Evolutionary conservation across 2,113 vertebrate species (phyloP).

Genomic region (Oreochromis tanganicae): DNA sequence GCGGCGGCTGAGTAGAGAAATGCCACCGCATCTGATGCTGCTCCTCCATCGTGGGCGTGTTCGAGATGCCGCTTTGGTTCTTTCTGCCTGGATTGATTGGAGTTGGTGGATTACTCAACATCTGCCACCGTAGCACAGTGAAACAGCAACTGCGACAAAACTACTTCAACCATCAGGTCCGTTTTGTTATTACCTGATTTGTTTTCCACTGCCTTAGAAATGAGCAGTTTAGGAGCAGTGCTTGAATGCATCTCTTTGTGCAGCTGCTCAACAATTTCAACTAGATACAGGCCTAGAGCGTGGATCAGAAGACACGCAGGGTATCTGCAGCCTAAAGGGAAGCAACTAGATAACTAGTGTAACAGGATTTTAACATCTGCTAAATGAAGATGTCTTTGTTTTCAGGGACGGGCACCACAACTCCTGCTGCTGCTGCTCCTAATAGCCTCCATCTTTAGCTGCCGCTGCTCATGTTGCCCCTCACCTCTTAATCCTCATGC

Average conservation of each 20-base stretch:
- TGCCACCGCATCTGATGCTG: neutral
- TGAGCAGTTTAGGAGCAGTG: neutral
- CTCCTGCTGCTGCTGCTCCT: neutral
- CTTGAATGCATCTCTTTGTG: neutral
- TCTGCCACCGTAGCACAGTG: neutral
- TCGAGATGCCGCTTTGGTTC: neutral
- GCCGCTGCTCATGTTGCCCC: neutral
- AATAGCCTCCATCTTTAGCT: slow-evolving; percentile 24
- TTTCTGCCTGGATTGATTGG: neutral
- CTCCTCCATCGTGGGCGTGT: neutral
- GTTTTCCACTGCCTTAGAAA: neutral
- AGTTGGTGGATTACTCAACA: neutral
- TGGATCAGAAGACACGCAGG: neutral
- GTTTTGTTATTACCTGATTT: neutral
- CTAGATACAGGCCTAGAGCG: neutral
- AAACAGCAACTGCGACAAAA: neutral
- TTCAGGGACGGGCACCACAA: neutral
- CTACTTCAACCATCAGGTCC: neutral
- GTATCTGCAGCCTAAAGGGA: neutral
- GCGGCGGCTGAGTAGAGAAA: neutral
- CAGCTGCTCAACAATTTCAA: neutral
- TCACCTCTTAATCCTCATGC: slow-evolving; percentile 3
- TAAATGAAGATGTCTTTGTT: slow-evolving; percentile 29
- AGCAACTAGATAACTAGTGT: neutral
- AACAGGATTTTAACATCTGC: neutral